Conservation (phyloP, 2,888 invertebrate genomes). For the Lithophane leautieri region DNA sequence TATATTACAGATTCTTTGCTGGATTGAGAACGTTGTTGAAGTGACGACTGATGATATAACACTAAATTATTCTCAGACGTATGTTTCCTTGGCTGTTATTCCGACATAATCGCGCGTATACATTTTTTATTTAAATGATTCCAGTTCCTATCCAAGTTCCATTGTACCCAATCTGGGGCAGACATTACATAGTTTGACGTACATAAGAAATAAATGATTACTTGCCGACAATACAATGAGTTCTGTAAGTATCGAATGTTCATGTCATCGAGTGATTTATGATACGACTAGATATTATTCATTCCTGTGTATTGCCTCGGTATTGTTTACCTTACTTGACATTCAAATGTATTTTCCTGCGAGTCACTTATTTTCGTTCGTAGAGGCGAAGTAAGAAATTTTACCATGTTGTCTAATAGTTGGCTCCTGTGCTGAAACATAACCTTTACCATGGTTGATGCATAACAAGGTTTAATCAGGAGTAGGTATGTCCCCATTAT, state of each 20-base stretch:
- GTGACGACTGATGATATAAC: background rate
- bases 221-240: constrained; percentile 61
- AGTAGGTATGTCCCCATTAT: background rate
- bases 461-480: background rate
- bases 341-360: constrained; percentile 54
- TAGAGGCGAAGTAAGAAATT: background rate
- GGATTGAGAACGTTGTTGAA: background rate
- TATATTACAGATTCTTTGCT: background rate
- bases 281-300: constrained; percentile 54
- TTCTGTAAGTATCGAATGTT: constrained; percentile 63
- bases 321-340: constrained; percentile 64
- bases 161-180: constrained; percentile 63
- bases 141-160: constrained; percentile 48
- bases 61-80: background rate
- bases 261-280: constrained; percentile 64
- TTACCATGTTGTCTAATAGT: background rate
- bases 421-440: background rate
- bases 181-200: constrained; percentile 63
- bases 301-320: constrained; percentile 60
- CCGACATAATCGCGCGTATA: constrained; percentile 52
- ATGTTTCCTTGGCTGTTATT: constrained; percentile 8
- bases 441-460: background rate
- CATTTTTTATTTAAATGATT: constrained; percentile 59
- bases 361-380: constrained; percentile 38
- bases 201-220: constrained; percentile 68